phyloP scores from a whole-genome alignment of 2,113 vertebrate genomes.

The Eolophus roseicapilla region DNA sequence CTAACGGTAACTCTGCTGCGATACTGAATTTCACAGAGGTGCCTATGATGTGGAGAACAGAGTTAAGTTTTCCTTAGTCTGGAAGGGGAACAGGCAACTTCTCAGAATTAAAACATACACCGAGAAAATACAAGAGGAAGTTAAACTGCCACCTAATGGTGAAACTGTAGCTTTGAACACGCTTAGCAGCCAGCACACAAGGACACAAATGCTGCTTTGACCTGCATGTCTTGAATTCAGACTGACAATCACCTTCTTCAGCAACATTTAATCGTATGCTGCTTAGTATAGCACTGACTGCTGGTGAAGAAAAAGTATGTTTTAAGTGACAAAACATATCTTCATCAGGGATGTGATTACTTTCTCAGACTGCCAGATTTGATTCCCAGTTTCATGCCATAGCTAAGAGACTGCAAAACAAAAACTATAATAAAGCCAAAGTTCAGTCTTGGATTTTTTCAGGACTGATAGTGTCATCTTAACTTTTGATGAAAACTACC shows the following conservation, averaged over 20 bases:
- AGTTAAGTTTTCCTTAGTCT: neutral
- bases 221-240: neutral
- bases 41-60: neutral
- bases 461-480: neutral
- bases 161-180: neutral
- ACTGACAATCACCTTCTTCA: neutral
- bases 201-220: neutral
- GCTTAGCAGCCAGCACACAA: neutral
- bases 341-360: slow-evolving; percentile 8
- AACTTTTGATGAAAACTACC: slow-evolving; percentile 1
- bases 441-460: neutral
- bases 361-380: slow-evolving; percentile 10
- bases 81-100: neutral
- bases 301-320: neutral
- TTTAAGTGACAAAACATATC: slow-evolving; percentile 35
- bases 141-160: neutral
- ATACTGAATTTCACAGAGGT: neutral
- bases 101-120: neutral
- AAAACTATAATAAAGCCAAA: slow-evolving; percentile 25
- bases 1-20: neutral
- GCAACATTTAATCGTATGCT: neutral
- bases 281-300: neutral
- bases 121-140: neutral
- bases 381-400: neutral
- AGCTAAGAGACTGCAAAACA: neutral